A percentile compares a stretch with the other conserved stretches of the same genome.
Evolutionary conservation across 2,113 vertebrate genomes (phyloP).

Genomic region (Rhodinocichla rosea): DNA sequence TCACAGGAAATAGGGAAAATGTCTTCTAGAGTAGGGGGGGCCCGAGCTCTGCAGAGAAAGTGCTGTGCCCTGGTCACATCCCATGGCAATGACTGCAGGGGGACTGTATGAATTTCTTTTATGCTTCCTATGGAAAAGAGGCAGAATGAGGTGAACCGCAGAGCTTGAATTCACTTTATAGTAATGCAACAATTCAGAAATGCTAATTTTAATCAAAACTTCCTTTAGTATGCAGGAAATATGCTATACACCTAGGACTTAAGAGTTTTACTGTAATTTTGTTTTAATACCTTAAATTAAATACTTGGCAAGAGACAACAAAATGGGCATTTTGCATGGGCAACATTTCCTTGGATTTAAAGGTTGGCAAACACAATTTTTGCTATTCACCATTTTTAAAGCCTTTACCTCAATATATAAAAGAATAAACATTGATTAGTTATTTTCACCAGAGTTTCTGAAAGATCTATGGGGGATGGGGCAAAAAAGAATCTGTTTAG

Average conservation of each 20-base stretch:
- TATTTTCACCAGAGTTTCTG: neutral
- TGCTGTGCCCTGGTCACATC: neutral
- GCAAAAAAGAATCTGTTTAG: neutral
- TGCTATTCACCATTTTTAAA: neutral
- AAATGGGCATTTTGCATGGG: neutral
- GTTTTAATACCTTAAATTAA: constrained; percentile 34
- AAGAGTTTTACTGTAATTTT: constrained; percentile 61
- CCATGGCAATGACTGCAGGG: neutral
- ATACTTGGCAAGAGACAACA: constrained; percentile 4
- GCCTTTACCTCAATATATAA: neutral
- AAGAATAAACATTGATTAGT: neutral
- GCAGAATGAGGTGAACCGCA: neutral
- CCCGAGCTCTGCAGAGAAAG: neutral
- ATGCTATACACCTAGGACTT: neutral
- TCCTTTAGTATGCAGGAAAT: constrained; percentile 48
- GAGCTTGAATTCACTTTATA: neutral
- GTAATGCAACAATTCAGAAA: constrained; percentile 5
- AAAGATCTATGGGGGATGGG: neutral
- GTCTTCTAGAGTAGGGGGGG: neutral
- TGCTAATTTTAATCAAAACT: constrained; percentile 50
- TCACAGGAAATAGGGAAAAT: neutral
- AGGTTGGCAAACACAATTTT: constrained; percentile 26
- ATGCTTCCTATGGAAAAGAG: neutral
- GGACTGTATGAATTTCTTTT: neutral
- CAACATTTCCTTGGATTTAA: constrained; percentile 21